A percentile compares a stretch with the other conserved stretches of the same genome.
Evolutionary conservation across 2,888 invertebrate genomes (phyloP).

Genomic region (Andrena praecox): DNA sequence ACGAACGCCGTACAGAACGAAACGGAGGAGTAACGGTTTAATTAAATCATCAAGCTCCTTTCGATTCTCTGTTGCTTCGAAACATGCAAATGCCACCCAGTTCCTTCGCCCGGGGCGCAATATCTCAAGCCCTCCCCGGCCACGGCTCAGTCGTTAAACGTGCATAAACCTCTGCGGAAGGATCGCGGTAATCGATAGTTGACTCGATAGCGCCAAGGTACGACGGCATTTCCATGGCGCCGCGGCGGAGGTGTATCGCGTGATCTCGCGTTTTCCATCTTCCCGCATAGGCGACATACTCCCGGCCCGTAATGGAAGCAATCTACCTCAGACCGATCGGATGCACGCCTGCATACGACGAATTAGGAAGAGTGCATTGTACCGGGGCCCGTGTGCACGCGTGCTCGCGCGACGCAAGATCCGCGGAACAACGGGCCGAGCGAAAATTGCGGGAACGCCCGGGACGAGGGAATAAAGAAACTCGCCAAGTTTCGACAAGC

Average conservation of each 20-base stretch:
- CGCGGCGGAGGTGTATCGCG: slow-evolving; percentile 22
- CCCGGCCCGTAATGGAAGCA: slow-evolving; percentile 39
- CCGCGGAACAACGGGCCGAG: background rate
- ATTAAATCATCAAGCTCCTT: slow-evolving; percentile 14
- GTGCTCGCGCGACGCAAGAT: background rate
- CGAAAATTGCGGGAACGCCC: slow-evolving; percentile 2
- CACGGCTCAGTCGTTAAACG: slow-evolving; percentile 17
- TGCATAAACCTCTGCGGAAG: slow-evolving; percentile 53
- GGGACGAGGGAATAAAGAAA: slow-evolving; percentile 12
- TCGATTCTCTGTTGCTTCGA: slow-evolving; percentile 25
- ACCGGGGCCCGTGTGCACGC: background rate
- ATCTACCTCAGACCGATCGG: slow-evolving; percentile 48
- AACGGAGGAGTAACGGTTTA: background rate
- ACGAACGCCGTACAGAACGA: background rate
- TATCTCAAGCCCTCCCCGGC: slow-evolving; percentile 21
- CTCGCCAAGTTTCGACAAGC: slow-evolving; percentile 20
- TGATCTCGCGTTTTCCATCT: slow-evolving; percentile 55
- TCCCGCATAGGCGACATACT: slow-evolving; percentile 36
- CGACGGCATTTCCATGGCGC: slow-evolving; percentile 31
- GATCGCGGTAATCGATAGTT: slow-evolving; percentile 59
- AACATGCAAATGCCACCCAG: slow-evolving; percentile 21
- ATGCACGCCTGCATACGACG: slow-evolving; percentile 32
- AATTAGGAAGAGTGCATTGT: slow-evolving; percentile 53
- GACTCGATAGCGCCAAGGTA: slow-evolving; percentile 42
- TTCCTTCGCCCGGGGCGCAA: background rate